Evolutionary conservation across 1,140 invertebrate species (phyloP).

Genomic region (Diorhabda elongata): DNA sequence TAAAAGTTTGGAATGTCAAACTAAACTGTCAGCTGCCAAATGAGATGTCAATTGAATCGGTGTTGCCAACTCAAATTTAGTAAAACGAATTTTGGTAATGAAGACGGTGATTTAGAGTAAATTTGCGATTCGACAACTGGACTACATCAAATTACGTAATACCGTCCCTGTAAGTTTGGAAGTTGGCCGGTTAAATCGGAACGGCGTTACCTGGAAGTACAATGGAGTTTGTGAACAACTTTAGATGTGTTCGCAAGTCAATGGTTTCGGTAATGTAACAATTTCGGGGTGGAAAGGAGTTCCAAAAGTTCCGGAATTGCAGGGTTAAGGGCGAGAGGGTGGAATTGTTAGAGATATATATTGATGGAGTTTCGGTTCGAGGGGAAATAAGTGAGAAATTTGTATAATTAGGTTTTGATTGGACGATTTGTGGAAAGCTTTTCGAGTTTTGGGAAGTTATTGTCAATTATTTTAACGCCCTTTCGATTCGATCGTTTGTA

Average conservation of each 20-base stretch:
- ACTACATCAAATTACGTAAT: neutral
- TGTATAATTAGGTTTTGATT: neutral
- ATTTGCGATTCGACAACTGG: neutral
- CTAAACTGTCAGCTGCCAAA: too few relatives aligned
- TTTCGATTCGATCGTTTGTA: neutral
- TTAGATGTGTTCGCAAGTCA: neutral
- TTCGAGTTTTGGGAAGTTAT: neutral
- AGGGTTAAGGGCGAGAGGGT: neutral
- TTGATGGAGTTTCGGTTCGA: neutral
- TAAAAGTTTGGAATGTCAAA: too few relatives aligned
- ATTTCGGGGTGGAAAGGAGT: neutral
- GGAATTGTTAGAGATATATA: neutral
- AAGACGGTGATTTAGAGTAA: too few relatives aligned
- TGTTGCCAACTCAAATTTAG: too few relatives aligned
- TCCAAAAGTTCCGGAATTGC: neutral
- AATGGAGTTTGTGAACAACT: constrained; percentile 2
- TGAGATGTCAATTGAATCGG: too few relatives aligned
- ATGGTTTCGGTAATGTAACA: constrained; percentile 2
- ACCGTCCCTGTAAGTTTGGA: neutral
- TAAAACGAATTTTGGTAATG: too few relatives aligned
- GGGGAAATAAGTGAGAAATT: neutral
- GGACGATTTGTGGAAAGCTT: neutral
- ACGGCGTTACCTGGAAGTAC: constrained; percentile 1
- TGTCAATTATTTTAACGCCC: neutral
- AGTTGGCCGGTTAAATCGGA: constrained; percentile 1